Conservation (phyloP, 2,888 invertebrate species). For the Lamellibrachia columna region DNA sequence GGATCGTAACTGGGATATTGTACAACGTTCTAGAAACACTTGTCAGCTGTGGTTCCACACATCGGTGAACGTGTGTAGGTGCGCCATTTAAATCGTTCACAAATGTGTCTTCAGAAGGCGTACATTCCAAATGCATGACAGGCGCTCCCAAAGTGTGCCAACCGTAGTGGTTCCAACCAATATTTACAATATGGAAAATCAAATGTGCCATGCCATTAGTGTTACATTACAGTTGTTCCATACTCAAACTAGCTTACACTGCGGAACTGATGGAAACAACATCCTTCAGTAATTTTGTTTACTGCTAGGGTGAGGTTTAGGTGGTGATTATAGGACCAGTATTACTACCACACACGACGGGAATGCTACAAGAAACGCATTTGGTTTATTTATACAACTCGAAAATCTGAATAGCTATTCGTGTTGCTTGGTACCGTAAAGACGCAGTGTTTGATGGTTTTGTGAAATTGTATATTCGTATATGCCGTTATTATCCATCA, state of each 20-base stretch:
- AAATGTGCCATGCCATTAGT: too few species aligned
- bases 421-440: not conserved
- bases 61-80: not conserved
- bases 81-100: not conserved
- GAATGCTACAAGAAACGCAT: not conserved
- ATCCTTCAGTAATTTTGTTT: not conserved
- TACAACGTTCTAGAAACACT: too few species aligned
- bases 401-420: not conserved
- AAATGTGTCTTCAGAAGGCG: not conserved
- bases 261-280: not conserved
- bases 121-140: not conserved
- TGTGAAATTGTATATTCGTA: not conserved
- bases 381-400: not conserved
- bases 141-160: not conserved
- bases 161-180: not conserved
- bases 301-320: not conserved
- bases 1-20: not conserved
- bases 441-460: not conserved
- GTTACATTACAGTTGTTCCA: not conserved
- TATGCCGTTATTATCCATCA: not conserved
- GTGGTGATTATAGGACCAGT: not conserved
- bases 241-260: not conserved
- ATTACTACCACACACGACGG: not conserved
- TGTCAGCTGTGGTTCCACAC: not conserved
- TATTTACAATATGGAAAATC: too few species aligned